phyloP scores from a whole-genome alignment of 2,888 invertebrate genomes.

The Lepetodrilus schrolli region DNA sequence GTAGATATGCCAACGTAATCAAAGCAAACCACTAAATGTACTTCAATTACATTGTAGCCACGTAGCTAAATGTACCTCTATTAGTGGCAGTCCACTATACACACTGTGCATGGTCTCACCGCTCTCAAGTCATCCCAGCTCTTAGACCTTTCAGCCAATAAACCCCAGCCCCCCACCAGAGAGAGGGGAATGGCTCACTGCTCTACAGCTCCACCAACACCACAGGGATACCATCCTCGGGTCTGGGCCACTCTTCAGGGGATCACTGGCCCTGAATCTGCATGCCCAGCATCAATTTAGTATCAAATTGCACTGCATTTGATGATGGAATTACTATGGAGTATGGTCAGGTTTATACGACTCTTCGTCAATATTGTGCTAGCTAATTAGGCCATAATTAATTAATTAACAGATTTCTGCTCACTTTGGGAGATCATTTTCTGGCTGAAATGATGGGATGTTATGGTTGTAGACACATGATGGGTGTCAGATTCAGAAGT shows the following conservation, averaged over 20 bases:
- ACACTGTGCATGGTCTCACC: too few relatives aligned
- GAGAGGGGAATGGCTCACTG: neutral
- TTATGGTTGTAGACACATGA: too few relatives aligned
- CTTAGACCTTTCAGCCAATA: constrained; percentile 21
- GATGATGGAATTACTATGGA: neutral
- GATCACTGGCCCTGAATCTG: neutral
- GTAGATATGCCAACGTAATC: constrained; percentile 26
- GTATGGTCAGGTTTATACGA: neutral
- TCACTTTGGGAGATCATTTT: too few relatives aligned
- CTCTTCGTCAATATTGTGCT: neutral
- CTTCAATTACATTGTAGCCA: constrained; percentile 23
- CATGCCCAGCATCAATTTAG: neutral
- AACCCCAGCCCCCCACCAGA: constrained; percentile 17
- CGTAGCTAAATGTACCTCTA: constrained; percentile 15
- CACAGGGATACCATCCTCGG: neutral
- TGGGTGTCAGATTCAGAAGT: too few relatives aligned
- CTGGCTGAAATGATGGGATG: too few relatives aligned
- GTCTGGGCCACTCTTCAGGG: neutral
- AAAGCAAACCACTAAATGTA: constrained; percentile 24
- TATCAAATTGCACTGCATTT: neutral
- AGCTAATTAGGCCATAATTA: neutral
- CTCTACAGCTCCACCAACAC: neutral
- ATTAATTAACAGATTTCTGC: neutral
- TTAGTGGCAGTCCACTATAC: too few relatives aligned
- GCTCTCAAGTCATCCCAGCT: neutral